These are phyloP conservation scores for Podotricha telesiphe DNA, from an alignment of 2,888 invertebrate genomes.

Conservation along the genomic window DNA sequence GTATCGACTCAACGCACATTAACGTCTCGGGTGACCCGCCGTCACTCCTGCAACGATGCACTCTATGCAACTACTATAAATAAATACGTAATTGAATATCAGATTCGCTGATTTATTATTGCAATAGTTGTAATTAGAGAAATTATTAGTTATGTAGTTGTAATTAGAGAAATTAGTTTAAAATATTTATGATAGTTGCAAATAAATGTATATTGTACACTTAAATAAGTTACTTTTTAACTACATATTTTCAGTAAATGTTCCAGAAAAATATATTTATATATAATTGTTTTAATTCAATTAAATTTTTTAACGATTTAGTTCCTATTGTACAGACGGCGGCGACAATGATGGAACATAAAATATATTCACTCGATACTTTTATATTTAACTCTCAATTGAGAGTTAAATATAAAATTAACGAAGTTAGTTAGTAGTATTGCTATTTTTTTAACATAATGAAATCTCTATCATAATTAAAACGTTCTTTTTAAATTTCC, in stretches of 20 bases:
- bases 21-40: conserved; percentile 76
- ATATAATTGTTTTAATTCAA: no score
- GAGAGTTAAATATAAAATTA: no score
- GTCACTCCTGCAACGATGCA: conserved; percentile 52
- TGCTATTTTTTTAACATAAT: no score
- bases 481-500: neutral
- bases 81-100: conserved; percentile 49
- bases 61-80: conserved; percentile 68
- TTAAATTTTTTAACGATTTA: no score
- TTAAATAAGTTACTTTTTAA: no score
- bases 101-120: conserved; percentile 39
- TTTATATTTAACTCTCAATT: no score
- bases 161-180: neutral
- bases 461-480: neutral
- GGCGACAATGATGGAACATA: no score
- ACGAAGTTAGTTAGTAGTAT: no score
- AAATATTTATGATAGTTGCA: neutral
- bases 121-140: neutral
- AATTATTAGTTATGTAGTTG: neutral
- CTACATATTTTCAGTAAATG: no score
- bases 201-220: neutral
- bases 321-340: no score
- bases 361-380: no score
- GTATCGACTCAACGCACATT: conserved; percentile 79
- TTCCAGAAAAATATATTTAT: no score